Base-by-base conservation (phyloP, 2,888 invertebrate species). In the Adelphocoris suturalis region DNA sequence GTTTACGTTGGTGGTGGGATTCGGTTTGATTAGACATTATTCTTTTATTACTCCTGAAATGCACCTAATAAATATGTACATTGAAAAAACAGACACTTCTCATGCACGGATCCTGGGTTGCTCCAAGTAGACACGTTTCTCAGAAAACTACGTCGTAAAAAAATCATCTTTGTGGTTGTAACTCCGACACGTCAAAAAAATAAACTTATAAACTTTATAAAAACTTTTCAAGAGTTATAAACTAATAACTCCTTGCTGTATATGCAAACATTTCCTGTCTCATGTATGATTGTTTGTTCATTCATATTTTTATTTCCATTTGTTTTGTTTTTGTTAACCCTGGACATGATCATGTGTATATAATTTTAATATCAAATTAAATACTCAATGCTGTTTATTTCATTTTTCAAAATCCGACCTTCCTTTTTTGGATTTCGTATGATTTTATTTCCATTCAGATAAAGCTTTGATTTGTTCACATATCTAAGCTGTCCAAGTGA, bases 221-320 rank as follows among this genome's bases (percentile, higher is more conserved):
- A 7, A 37, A 37, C 37, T 37, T 37, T 4, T 37, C 37, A 2
- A 7, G 2, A 4, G 2, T 52, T 52, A 52, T 5, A 52, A 52
- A 52, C 52, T 14, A 52, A 2, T 14, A 52, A 14, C 16, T 52
- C 52, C 2, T 52, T 52, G 48, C 48, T 52, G 7, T 11, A 11
- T 5, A 52, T 11, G 52, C 52, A 52, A 52, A 52, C 13, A 13
- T 13, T 52, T 52, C 12, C 12, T 61, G 19, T 61, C 19, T 61
- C 19, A 68, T 68, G 68, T 68, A 68, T 68, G 68, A 68, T 68
- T 68, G 68, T 68, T 68, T 68, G 27, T 68, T 7, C 68, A 68
- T 57, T 57, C 16, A 16, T n/a, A n/a, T 57, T 57, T 7, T 57
- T 7, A 57, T 57, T n/a, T 16, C 57, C 57, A 57, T 57, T 5